These are phyloP conservation scores for Ormyrus nitidulus DNA, from an alignment of 2,888 invertebrate species.

Conservation along the genomic window DNA sequence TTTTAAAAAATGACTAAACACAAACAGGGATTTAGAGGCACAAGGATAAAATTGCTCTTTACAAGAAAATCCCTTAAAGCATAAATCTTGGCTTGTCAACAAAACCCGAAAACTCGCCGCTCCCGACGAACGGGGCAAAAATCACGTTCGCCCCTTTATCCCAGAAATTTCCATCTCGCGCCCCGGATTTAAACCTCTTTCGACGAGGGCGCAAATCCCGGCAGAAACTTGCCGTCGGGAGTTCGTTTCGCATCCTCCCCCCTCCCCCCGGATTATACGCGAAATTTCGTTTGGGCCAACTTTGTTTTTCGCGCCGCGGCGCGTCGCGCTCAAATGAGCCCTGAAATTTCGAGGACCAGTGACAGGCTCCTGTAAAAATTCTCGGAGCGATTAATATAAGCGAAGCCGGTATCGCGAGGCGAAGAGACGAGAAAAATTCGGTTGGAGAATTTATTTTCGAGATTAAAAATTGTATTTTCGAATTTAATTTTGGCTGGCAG, in stretches of 20 bases:
- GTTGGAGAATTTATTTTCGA: too few relatives aligned
- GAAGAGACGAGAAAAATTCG: too few relatives aligned
- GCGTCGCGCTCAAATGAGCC: not conserved
- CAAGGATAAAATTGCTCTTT: too few relatives aligned
- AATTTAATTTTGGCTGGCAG: too few relatives aligned
- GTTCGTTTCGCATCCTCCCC: not conserved
- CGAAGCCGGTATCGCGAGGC: too few relatives aligned
- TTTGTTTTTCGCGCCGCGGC: not conserved
- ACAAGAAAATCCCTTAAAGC: not conserved
- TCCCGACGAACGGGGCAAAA: too few relatives aligned
- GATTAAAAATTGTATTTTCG: too few relatives aligned
- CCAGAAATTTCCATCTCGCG: not conserved
- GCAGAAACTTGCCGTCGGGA: not conserved
- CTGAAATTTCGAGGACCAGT: not conserved
- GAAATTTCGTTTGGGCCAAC: slow-evolving; percentile 3
- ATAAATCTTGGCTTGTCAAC: not conserved
- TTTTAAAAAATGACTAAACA: too few relatives aligned
- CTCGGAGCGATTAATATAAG: too few relatives aligned
- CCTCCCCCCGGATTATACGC: not conserved
- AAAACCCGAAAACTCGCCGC: not conserved
- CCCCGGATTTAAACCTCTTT: not conserved
- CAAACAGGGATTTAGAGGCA: too few relatives aligned
- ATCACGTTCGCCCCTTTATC: too few relatives aligned
- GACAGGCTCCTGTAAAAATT: too few relatives aligned
- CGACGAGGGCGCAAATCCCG: not conserved